Evolutionary conservation across 2,888 invertebrate genomes (phyloP), one percentile per base, ranked within the genome.

Genomic region (Arrhopalites spinosus): DNA sequence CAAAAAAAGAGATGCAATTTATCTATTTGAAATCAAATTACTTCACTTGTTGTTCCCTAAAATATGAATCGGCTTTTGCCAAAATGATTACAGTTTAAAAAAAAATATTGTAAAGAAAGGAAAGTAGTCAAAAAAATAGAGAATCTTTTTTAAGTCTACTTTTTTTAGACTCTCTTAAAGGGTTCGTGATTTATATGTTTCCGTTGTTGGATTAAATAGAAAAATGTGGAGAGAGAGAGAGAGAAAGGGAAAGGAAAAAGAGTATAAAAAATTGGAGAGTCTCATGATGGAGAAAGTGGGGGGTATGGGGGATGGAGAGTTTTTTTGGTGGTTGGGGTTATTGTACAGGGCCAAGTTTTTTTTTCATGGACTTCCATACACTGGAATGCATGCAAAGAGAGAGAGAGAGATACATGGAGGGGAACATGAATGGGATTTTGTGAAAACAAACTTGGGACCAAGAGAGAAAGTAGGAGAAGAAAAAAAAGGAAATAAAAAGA

Each of bases 161-260:
- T 36, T 7, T 15, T 15, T 50, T 50, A 20, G 50, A n/a, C 20
- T 50, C 3, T 50, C 3, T 50, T 50, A n/a, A n/a, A n/a, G n/a
- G n/a, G 20, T 23, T 20, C 13, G 25, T 59, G 59, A 59, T 59
- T 59, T 59, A 59, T 59, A 59, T 13, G 59, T 59, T 59, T 59
- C 25, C 2, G 59, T 13, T 25, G 23, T 13, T 59, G 23, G 59
- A 59, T 20, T 59, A 23, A 53, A 53, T 53, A 53, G 23, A 36
- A 53, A 53, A 53, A 8, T 15, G 53, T n/a, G 53, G 72, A 73
- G 68, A 69, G 50, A 27, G 30, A 29, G 75, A 61, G 75, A 70
- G 67, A 56, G 29, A 71, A 53, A 50, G 63, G 66, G 25, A 59
- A 59, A 11, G 13, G 59, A 59, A 13, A 36, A 7, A 36, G 36